Conservation (phyloP, 2,888 invertebrate species). For the Acronicta leporina region DNA sequence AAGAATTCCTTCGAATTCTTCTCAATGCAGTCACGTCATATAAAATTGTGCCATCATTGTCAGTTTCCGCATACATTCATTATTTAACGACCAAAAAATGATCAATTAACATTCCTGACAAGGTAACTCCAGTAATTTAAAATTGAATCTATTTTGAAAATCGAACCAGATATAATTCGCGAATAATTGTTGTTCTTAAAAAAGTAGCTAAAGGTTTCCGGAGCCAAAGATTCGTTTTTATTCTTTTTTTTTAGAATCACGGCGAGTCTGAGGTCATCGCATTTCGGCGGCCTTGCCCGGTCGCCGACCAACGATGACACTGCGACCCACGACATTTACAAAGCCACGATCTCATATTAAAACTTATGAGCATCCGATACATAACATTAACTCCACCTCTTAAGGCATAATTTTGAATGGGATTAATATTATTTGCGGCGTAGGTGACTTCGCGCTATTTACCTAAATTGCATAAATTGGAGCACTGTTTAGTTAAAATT, state of each 20-base stretch:
- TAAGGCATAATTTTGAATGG: conserved; percentile 57
- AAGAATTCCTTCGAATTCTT: conserved; percentile 44
- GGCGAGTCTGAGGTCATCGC: conserved; percentile 82
- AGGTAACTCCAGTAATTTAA: conserved; percentile 17
- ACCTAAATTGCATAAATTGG: conserved; percentile 55
- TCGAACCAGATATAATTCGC: conserved; percentile 45
- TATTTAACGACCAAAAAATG: conserved; percentile 40
- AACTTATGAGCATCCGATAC: conserved; percentile 42
- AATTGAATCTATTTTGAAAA: conserved; percentile 32
- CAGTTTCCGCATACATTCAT: conserved; percentile 53
- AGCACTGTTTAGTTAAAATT: conserved; percentile 47
- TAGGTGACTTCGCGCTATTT: conserved; percentile 54
- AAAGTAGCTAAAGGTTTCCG: conserved; percentile 41
- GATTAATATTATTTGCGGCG: conserved; percentile 32
- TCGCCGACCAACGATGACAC: conserved; percentile 83
- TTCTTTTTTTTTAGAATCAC: conserved; percentile 64
- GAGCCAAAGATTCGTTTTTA: conserved; percentile 52
- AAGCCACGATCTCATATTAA: conserved; percentile 60
- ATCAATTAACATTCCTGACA: conserved; percentile 49
- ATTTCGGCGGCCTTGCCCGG: conserved; percentile 85
- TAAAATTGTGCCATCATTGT: conserved; percentile 39
- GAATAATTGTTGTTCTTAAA: conserved; percentile 32
- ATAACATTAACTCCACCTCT: conserved; percentile 48
- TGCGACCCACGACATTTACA: conserved; percentile 77
- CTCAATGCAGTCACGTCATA: conserved; percentile 41